Evolutionary conservation across 2,797 vertebrate species (phyloP).

Genomic region (Oreonectes daqikongensis): DNA sequence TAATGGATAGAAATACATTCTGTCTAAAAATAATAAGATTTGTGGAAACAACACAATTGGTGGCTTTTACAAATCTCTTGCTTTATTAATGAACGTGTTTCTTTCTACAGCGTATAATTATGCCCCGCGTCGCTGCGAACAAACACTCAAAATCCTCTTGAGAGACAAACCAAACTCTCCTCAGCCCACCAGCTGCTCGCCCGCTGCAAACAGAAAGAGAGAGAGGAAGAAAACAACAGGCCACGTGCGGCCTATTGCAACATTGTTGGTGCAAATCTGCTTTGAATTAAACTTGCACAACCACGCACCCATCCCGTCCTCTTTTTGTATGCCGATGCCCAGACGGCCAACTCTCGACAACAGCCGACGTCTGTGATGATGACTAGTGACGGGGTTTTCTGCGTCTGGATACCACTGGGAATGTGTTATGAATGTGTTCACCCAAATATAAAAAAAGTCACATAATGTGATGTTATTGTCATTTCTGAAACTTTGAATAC

Average conservation of each 20-base stretch:
- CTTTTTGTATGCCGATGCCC: slow-evolving; percentile 14
- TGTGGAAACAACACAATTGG: background rate
- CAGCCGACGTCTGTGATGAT: slow-evolving; percentile 14
- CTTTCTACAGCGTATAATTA: slow-evolving; percentile 21
- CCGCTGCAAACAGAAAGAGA: slow-evolving; percentile 59
- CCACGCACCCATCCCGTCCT: slow-evolving; percentile 30
- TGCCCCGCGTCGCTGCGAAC: background rate
- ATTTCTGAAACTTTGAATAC: background rate
- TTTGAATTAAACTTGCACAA: slow-evolving; percentile 77
- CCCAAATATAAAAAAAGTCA: too few species aligned
- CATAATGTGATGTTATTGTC: too few species aligned
- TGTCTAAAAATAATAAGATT: background rate
- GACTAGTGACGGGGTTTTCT: slow-evolving; percentile 15
- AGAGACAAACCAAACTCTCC: slow-evolving; percentile 68
- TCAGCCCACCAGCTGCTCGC: slow-evolving; percentile 81
- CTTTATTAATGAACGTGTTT: slow-evolving; percentile 23
- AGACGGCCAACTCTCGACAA: slow-evolving; percentile 8
- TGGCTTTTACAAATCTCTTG: slow-evolving; percentile 10
- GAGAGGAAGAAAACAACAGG: slow-evolving; percentile 45
- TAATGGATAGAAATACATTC: background rate
- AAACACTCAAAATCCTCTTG: slow-evolving; percentile 53
- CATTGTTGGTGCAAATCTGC: slow-evolving; percentile 47
- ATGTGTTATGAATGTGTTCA: slow-evolving; percentile 3
- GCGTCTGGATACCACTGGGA: background rate
- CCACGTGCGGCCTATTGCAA: slow-evolving; percentile 66